A percentile compares a stretch with the other conserved stretches of the same genome.
These are phyloP conservation scores for Gasteruption jaculator DNA, from an alignment of 2,888 invertebrate species.

Conservation along the genomic window DNA sequence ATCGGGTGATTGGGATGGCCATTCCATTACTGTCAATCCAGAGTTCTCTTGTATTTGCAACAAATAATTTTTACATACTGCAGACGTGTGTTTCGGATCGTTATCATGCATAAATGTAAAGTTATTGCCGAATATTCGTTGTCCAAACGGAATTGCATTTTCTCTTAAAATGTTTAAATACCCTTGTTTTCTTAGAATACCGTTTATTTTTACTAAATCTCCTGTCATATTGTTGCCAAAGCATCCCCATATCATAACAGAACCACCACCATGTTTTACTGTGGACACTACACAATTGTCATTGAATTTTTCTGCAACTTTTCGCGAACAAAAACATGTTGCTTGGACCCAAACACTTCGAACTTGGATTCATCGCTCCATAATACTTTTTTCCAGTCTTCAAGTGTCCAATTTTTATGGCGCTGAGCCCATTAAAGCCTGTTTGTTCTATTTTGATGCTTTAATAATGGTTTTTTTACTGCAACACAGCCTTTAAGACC, in stretches of 20 bases:
- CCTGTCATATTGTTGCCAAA: slow-evolving; percentile 18
- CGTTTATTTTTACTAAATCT: slow-evolving; percentile 12
- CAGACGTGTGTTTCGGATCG: slow-evolving; percentile 11
- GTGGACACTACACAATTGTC: slow-evolving; percentile 19
- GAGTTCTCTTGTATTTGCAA: not conserved
- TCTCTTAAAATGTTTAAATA: slow-evolving; percentile 10
- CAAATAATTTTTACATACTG: slow-evolving; percentile 8
- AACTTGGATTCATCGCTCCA: slow-evolving; percentile 24
- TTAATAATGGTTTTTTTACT: slow-evolving; percentile 5
- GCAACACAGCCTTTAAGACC: not conserved
- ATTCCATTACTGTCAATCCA: slow-evolving; percentile 15
- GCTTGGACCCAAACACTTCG: slow-evolving; percentile 15
- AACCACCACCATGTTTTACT: slow-evolving; percentile 26
- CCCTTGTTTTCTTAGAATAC: slow-evolving; percentile 11
- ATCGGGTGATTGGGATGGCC: slow-evolving; percentile 19
- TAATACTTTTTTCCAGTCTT: slow-evolving; percentile 23
- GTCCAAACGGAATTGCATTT: slow-evolving; percentile 8
- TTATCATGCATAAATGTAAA: slow-evolving; percentile 14
- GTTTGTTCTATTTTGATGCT: slow-evolving; percentile 13
- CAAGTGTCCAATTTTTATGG: slow-evolving; percentile 21
- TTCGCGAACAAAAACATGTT: slow-evolving; percentile 17
- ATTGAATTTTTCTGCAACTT: slow-evolving; percentile 6
- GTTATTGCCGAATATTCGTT: slow-evolving; percentile 1
- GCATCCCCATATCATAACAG: slow-evolving; percentile 24
- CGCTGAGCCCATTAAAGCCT: slow-evolving; percentile 21